phyloP scores from a whole-genome alignment of 2,888 invertebrate genomes.

The Heliconius erato region DNA sequence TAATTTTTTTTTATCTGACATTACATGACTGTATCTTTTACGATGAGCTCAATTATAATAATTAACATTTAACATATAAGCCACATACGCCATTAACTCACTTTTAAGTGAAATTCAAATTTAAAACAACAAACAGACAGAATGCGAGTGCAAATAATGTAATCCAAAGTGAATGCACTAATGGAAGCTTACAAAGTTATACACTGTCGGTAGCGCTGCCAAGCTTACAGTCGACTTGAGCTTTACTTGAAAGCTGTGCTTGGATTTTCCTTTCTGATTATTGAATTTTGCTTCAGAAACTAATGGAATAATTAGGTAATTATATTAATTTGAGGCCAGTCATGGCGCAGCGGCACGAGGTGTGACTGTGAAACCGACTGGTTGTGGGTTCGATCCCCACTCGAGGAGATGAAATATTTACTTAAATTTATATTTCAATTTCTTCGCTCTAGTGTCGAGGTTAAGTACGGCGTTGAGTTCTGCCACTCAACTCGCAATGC shows the following conservation, averaged over 20 bases:
- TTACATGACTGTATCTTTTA: too few relatives aligned
- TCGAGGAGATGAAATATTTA: too few relatives aligned
- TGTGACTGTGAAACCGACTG: not conserved
- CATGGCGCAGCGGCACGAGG: not conserved
- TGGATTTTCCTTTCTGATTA: not conserved
- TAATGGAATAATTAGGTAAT: too few relatives aligned
- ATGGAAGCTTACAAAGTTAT: conserved; percentile 1
- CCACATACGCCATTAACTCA: not conserved
- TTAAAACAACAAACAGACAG: not conserved
- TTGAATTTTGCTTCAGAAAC: not conserved
- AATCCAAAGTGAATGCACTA: conserved; percentile 15
- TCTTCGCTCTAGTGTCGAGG: too few relatives aligned
- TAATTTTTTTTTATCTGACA: too few relatives aligned
- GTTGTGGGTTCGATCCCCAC: too few relatives aligned
- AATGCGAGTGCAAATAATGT: conserved; percentile 1
- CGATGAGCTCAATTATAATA: not conserved
- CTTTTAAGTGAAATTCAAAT: not conserved
- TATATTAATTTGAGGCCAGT: not conserved
- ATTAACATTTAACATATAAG: not conserved
- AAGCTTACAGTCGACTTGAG: conserved; percentile 16
- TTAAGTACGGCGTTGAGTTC: too few relatives aligned
- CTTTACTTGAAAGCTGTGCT: not conserved
- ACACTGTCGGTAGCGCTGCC: not conserved
- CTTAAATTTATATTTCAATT: too few relatives aligned
- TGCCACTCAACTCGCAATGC: too few relatives aligned